Percentiles rank a stretch among this genome's conserved stretches.
Evolutionary conservation across 2,797 vertebrate genomes (phyloP).

Genomic region (Myotis vivesi): DNA sequence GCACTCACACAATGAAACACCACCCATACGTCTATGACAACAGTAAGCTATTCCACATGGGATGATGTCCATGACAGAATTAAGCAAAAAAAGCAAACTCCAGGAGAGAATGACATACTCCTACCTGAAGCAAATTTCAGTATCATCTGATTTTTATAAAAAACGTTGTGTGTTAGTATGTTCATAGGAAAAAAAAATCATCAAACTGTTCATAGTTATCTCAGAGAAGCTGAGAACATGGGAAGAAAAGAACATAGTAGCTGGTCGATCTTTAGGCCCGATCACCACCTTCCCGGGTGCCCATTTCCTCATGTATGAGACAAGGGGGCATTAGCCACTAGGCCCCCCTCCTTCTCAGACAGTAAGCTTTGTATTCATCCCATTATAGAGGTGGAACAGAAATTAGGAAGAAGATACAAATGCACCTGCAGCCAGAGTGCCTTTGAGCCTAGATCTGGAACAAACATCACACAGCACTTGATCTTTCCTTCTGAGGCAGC

Average conservation of each 20-base stretch:
- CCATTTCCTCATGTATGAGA: neutral
- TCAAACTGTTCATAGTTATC: neutral
- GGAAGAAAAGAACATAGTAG: neutral
- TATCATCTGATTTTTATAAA: neutral
- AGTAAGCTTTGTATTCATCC: neutral
- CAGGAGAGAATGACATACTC: neutral
- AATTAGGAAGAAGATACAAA: neutral
- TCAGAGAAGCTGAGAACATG: neutral
- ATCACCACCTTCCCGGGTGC: neutral
- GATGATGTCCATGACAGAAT: neutral
- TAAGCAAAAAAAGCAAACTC: constrained; percentile 4
- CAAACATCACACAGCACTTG: neutral
- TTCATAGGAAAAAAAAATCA: neutral
- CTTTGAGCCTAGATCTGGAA: constrained; percentile 21
- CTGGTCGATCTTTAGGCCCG: neutral
- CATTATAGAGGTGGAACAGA: neutral
- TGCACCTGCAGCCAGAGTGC: neutral
- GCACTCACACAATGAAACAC: neutral
- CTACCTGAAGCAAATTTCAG: neutral
- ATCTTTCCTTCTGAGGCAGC: neutral
- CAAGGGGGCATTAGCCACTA: neutral
- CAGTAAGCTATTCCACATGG: neutral
- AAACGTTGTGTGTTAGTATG: neutral
- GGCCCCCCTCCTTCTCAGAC: neutral
- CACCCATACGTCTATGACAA: neutral